Conservation (phyloP, 1,140 invertebrate genomes). For the Drosophila arawakana region DNA sequence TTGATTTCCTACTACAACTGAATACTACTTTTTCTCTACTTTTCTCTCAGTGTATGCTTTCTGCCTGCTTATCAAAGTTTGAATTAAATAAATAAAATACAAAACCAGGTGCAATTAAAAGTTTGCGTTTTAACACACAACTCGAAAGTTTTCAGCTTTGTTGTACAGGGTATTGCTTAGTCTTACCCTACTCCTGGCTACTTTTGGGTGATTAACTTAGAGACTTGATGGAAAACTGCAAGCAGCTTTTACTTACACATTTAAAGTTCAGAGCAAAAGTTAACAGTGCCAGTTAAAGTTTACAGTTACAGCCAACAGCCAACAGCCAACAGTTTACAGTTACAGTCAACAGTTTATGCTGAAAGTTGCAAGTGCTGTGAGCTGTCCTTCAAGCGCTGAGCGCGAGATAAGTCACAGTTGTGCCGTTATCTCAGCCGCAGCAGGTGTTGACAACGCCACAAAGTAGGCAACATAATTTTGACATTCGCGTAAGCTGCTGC, state of each 20-base stretch:
- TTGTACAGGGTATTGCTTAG: too few relatives aligned
- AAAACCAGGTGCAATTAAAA: too few relatives aligned
- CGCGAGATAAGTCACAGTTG: constrained; percentile 46
- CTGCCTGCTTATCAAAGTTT: too few relatives aligned
- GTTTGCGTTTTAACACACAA: too few relatives aligned
- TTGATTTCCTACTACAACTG: too few relatives aligned
- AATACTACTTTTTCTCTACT: too few relatives aligned
- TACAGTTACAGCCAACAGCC: not conserved
- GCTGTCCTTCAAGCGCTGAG: constrained; percentile 4
- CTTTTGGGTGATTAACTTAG: not conserved
- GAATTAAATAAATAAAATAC: too few relatives aligned
- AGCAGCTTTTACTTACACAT: constrained; percentile 9
- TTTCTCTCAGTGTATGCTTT: too few relatives aligned
- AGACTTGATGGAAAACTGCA: not conserved
- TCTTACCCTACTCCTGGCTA: too few relatives aligned
- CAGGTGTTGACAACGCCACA: constrained; percentile 43
- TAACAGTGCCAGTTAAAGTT: constrained; percentile 2
- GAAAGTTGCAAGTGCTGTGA: not conserved
- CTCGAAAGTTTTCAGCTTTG: too few relatives aligned
- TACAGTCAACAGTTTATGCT: not conserved
- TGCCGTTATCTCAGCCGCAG: constrained; percentile 32
- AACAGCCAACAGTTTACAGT: not conserved
- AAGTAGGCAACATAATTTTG: constrained; percentile 31
- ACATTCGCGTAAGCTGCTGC: not conserved
- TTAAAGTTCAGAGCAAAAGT: not conserved